These are phyloP conservation scores for Siniperca obscura DNA, from an alignment of 2,797 vertebrate species.

Conservation along the genomic window DNA sequence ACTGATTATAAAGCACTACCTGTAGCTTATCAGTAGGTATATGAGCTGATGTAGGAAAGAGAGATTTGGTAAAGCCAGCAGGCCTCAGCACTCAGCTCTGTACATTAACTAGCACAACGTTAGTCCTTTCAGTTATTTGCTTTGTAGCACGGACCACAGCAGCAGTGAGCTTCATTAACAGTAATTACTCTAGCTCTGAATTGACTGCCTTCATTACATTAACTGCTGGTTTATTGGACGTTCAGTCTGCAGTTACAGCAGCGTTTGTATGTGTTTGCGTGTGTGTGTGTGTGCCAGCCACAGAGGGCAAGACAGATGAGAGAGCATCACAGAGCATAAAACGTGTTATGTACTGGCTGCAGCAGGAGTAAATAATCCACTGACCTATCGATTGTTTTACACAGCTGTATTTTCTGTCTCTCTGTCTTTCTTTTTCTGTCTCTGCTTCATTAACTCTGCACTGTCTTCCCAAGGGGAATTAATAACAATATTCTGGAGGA, in stretches of 20 bases:
- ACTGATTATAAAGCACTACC: conserved; percentile 26
- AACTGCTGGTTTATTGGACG: conserved; percentile 51
- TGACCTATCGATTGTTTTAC: conserved; percentile 63
- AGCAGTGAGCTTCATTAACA: conserved; percentile 63
- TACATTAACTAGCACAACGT: conserved; percentile 17
- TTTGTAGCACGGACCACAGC: conserved; percentile 48
- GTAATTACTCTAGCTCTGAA: conserved; percentile 63
- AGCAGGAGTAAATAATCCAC: conserved; percentile 65
- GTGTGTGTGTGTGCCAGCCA: conserved; percentile 11
- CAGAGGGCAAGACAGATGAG: conserved; percentile 23
- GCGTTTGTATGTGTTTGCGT: conserved; percentile 28
- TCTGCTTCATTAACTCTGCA: conserved; percentile 58
- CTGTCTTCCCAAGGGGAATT: conserved; percentile 76
- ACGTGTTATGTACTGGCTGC: conserved; percentile 66
- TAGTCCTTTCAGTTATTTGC: conserved; percentile 31
- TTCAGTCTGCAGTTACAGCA: conserved; percentile 50
- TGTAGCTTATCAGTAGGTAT: conserved; percentile 26
- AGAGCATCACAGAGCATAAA: conserved; percentile 31
- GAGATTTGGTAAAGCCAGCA: conserved; percentile 20
- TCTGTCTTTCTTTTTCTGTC: conserved; percentile 36
- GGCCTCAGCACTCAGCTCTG: conserved; percentile 22
- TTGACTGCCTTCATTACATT: conserved; percentile 62
- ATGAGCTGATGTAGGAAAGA: conserved; percentile 8
- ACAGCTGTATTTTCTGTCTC: conserved; percentile 44
- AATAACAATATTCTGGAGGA: conserved; percentile 83